Evolutionary conservation across 2,888 invertebrate species (phyloP), one percentile per base, ranked within the genome.

Genomic region (Cerastis rubricosa): DNA sequence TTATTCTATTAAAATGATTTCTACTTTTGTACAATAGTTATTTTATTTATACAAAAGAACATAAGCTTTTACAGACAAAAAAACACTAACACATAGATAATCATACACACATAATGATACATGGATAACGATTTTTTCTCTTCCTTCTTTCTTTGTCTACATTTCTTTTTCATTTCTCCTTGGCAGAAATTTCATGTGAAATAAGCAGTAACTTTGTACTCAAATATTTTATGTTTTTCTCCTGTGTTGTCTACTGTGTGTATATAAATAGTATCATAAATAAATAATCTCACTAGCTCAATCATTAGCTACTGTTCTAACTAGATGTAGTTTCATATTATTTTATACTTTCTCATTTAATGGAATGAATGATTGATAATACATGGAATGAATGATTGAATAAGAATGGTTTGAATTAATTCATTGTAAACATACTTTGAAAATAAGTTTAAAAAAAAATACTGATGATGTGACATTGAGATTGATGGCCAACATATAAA

Each of bases 341-440:
- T 51, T 9, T 51, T n/a, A n/a, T 4, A n/a, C 11, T 14, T 29
- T 35, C 51, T 49, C 67, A 35, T 51, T 51, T 68, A 68, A 57
- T 25, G 57, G 57, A 57, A 57, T 57, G 57, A 54, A 54, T 54
- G 54, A 54, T 3, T 54, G n/a, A 54, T 54, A 49, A 22, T 19
- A 22, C 2, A 51, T 22, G 51, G 51, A 68, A 68, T 68, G 40
- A 54, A 69, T 69, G 9, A 61, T 29, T 61, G 4, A 19, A 66
- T 29, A 25, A 69, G 7, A 25, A 40, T 40, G 19, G 2, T n/a
- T 69, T 40, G 54, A 69, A 69, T 69, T 1, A 40, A 19, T 11
- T 17, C 11, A 68, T 25, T 1, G 45, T 22, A 35, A 22, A n/a
- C 59, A 17, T 29, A 29, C 4, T n/a, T 0, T 25, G 12, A 54